Base-by-base conservation (phyloP, 2,888 invertebrate genomes). In the Thymelicus acteon region DNA sequence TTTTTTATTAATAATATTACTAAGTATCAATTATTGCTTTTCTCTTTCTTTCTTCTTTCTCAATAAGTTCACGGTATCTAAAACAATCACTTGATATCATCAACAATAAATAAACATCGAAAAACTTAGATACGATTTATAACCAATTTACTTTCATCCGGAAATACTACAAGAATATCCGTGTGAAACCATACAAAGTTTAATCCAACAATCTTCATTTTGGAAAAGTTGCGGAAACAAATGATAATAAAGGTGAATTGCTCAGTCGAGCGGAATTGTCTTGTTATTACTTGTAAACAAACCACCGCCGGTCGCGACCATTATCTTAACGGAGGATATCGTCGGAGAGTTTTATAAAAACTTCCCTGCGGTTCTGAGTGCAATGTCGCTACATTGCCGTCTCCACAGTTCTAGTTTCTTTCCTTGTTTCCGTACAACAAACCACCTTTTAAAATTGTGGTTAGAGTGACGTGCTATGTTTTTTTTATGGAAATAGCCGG, bases 221-320 rank as follows among this genome's bases (percentile, higher is more conserved):
- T 37, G 6, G 13, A 57, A 54, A 57, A 57, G 57, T 57, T 57
- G 13, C 31, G 31, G 57, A 57, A 57, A 57, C 57, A 57, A 57
- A 57, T 57, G 12, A 57, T 57, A 57, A 57, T 57, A 57, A 57
- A 57, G 57, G 57, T 57, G 57, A 57, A 57, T 57, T 57, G 57
- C 57, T 57, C 24, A 24, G 54, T 54, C 54, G 57, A 13, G 57
- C 31, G 57, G 57, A 19, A 57, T 37, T 13, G 57, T 57, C 57
- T 57, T 57, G 57, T 57, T 57, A 57, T 57, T 57, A 57, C 57
- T 57, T 57, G 57, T 57, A 57, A 57, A 57, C 57, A 57, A 57
- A 57, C 57, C 57, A 57, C 37, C 31, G 13, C 31, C 6, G 57
- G 54, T 8, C 31, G 24, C 8, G 24, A 4, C 54, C 12, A 12